phyloP scores from a whole-genome alignment of 2,797 vertebrate genomes.

The Lacerta agilis region DNA sequence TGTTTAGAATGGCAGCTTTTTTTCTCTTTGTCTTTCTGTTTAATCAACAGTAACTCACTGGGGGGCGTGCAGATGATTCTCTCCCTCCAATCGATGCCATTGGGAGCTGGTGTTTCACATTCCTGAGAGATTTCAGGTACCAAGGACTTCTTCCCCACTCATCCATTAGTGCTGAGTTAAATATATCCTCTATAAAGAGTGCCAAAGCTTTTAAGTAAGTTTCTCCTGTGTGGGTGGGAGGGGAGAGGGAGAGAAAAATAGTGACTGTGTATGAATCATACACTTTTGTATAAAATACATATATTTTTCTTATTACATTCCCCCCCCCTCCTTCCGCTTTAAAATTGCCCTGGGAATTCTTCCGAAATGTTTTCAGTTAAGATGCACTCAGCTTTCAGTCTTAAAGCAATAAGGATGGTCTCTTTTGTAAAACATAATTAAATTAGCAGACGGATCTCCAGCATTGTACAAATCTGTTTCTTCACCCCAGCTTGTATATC shows the following conservation, averaged over 20 bases:
- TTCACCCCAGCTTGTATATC: background rate
- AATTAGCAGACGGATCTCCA: background rate
- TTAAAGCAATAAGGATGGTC: background rate
- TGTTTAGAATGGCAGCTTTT: background rate
- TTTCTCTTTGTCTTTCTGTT: background rate
- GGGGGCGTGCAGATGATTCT: background rate
- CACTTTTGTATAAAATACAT: background rate
- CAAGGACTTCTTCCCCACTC: background rate
- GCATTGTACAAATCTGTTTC: no score
- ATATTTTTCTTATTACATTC: background rate
- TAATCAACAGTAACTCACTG: background rate
- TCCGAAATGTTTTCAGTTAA: background rate
- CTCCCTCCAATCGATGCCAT: background rate
- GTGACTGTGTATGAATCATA: slow-evolving; percentile 5
- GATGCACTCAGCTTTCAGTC: background rate
- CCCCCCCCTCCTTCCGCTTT: background rate
- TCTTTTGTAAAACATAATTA: background rate
- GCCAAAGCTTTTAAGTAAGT: background rate
- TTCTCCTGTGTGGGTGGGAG: background rate
- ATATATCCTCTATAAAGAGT: background rate
- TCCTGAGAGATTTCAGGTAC: background rate
- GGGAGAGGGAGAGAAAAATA: no score
- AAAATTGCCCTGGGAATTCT: background rate
- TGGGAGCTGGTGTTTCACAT: background rate
- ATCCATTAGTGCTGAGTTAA: background rate